Percentiles rank a stretch among this genome's conserved stretches.
Conservation (phyloP, 2,113 vertebrate genomes). For the Dipodomys merriami region DNA sequence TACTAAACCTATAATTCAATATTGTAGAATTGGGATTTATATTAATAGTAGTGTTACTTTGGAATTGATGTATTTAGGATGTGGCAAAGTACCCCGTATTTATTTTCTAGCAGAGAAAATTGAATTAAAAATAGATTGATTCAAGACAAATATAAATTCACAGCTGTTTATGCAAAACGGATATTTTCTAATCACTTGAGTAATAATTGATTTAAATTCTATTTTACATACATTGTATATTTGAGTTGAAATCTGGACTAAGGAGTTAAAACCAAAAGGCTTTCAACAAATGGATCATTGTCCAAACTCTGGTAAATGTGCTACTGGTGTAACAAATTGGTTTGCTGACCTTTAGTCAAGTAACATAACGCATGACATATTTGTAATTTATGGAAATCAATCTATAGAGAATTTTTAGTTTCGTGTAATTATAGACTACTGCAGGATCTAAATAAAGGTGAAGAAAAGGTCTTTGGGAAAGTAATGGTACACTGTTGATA, state of each 20-base stretch:
- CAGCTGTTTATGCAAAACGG: not conserved
- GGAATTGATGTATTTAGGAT: conserved; percentile 46
- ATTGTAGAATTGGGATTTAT: conserved; percentile 30
- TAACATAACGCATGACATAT: conserved; percentile 77
- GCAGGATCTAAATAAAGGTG: conserved; percentile 83
- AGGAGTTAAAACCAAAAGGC: conserved; percentile 64
- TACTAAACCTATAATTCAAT: conserved; percentile 41
- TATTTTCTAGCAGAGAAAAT: conserved; percentile 39
- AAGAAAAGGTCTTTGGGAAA: conserved; percentile 79
- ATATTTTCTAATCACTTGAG: conserved; percentile 25
- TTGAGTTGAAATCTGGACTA: conserved; percentile 53
- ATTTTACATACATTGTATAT: conserved; percentile 48
- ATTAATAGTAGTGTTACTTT: conserved; percentile 60
- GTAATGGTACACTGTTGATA: conserved; percentile 80
- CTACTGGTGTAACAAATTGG: conserved; percentile 76
- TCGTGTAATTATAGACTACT: conserved; percentile 81
- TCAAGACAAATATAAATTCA: conserved; percentile 50
- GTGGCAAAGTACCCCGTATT: conserved; percentile 31
- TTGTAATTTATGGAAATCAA: conserved; percentile 84
- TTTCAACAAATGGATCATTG: conserved; percentile 70
- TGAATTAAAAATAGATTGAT: conserved; percentile 47
- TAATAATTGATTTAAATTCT: conserved; percentile 56
- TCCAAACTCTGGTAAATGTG: conserved; percentile 70
- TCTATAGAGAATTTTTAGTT: conserved; percentile 79
- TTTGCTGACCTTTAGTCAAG: conserved; percentile 82